Evolutionary conservation across 1,140 invertebrate genomes (phyloP), one percentile per base, ranked within the genome.

Genomic region (Lucilia sericata): DNA sequence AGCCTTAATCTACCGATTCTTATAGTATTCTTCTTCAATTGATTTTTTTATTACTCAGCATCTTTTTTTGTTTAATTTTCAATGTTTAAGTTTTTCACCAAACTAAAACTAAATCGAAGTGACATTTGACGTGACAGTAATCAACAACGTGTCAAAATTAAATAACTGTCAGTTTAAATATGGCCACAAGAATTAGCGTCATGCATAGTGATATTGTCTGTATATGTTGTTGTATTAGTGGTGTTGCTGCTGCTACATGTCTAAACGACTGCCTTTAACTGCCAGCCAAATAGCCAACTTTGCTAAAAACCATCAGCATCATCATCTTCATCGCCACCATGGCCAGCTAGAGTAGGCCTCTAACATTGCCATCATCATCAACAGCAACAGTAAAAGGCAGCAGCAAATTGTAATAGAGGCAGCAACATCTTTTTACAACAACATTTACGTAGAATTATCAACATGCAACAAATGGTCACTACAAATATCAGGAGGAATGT

Each of bases 161-260:
- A 85, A 85, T 85, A 85, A 85, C 84, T 85, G 84, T 85, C 84
- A 85, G 75, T 85, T 85, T 85, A 85, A 85, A 83, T 85, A 85
- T 85, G 84, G 84, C 75, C 82, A 74, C 60, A 83, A 60, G 82
- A 83, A 83, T 83, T 74, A 70, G 82, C 82, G 36, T 49, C 55
- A 65, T 65, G 60, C 81, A 82, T 82, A 82, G 76, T 80, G 76
- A 80, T 80, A 80, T 36, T 75, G 34, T 78, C 34, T 80, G 42
- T 78, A 42, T 1, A 30, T 30, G 25, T 30, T 30, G 34, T 34
- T 34, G 5, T 42, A 42, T 42, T 42, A 10, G 42, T 42, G 42
- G 42, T 42, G 42, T 7, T 60, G 55, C 55, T 60, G 65, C 65
- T 70, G 65, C 65, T 70, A n/a, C n/a, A 70, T 70, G 65, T 25